phyloP scores from a whole-genome alignment of 2,113 vertebrate genomes.

The Carassius auratus region DNA sequence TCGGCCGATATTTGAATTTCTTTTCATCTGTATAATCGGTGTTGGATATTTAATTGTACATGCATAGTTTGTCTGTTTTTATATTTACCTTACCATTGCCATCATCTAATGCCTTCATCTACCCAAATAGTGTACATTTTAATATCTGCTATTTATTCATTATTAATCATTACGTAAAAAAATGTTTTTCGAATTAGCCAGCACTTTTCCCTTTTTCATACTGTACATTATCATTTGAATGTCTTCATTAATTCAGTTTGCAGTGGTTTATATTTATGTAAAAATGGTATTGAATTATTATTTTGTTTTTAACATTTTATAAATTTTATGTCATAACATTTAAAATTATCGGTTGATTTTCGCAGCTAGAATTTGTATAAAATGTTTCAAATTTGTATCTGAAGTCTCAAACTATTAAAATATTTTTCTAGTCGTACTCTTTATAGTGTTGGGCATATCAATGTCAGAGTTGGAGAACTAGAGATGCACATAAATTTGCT shows the following conservation, averaged over 20 bases:
- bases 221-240: background rate
- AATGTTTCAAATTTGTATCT: background rate
- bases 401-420: background rate
- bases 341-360: background rate
- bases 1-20: background rate
- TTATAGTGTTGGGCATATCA: background rate
- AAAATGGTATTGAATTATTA: background rate
- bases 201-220: background rate
- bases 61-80: background rate
- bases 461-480: background rate
- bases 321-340: background rate
- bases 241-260: background rate
- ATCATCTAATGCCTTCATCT: no score
- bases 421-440: background rate
- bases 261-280: background rate
- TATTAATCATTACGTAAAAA: background rate
- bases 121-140: no score
- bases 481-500: background rate
- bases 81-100: no score
- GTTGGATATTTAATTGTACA: background rate
- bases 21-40: background rate
- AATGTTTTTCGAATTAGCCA: background rate
- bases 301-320: background rate
- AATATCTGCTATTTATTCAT: no score
- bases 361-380: background rate